Base-by-base conservation (phyloP, 1,140 invertebrate genomes). In the Solenopsis invicta region DNA sequence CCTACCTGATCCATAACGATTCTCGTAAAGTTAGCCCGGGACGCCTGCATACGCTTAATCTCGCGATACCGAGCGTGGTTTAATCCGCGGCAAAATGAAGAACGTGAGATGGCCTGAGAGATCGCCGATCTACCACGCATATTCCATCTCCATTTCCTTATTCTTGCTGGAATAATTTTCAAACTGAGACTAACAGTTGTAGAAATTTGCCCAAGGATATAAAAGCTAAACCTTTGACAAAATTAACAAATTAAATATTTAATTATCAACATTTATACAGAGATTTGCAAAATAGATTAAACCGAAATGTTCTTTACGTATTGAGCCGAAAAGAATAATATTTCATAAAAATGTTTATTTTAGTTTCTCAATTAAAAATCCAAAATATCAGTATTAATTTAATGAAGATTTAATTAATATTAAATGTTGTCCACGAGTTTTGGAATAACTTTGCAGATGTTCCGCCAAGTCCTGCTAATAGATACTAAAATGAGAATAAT, bases 41-140 rank as follows among this genome's bases (percentile, higher is more conserved):
- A 75, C 69, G 80, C 80, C 54, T 75, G 80, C 80, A 74, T 74
- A 84, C 80, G 80, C 54, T 84, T 84, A 84, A 84, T 84, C 80
- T 84, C 41, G 80, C 56, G 69, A 84, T 84, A 62, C 69, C 69
- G 41, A 61, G 80, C 80, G 80, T 48, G 80, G 37, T 82, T 82
- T 82, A 82, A 82, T 82, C 80, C 67, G 80, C 13, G 69, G 45
- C 69, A 61, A 84, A 84, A 84, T 84, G 54, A 84, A 48, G 69
- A 84, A 50, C 54, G 66, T 21, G 64, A 69, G 34, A 69, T 81
- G 45, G 24, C 10, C 37, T 16, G 64, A n/a, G 50, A 41, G 62
- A 67, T 81, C 80, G 66, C 64, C 21, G 67, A 82, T 74, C 80
- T 74, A n/a, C 64, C 48, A 8, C 16, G 48, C 9, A 37, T 24